These are phyloP conservation scores for Scolopax bukidnonensis DNA, from an alignment of 2,797 vertebrate genomes.

Conservation along the genomic window DNA sequence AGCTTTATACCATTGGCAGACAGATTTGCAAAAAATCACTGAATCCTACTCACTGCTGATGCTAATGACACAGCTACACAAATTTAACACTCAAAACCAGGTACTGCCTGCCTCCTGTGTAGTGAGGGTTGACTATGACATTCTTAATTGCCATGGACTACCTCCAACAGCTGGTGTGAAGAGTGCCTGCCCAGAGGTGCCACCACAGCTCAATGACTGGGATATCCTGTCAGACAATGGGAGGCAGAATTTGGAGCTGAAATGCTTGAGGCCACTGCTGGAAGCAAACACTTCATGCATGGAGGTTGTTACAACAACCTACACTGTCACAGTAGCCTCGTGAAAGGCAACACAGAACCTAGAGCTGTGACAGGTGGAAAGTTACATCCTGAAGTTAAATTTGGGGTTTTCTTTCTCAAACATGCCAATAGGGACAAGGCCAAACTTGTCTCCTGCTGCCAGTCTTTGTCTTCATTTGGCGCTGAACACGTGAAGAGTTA, in stretches of 20 bases:
- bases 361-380: not conserved
- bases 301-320: not conserved
- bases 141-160: not conserved
- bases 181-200: not conserved
- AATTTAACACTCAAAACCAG: not conserved
- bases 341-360: not conserved
- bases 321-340: not conserved
- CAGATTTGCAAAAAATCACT: not conserved
- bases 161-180: not conserved
- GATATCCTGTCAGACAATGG: not conserved
- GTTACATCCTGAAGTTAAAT: not conserved
- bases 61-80: not conserved
- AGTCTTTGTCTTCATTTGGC: not conserved
- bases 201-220: not conserved
- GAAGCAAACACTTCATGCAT: not conserved
- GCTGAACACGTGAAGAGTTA: not conserved
- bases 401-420: not conserved
- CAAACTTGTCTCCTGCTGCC: not conserved
- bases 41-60: not conserved
- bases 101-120: not conserved
- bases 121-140: not conserved
- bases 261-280: not conserved
- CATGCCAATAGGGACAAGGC: not conserved
- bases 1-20: not conserved
- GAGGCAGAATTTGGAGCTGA: not conserved